Evolutionary conservation across 2,888 invertebrate genomes (phyloP).

Genomic region (Dynastes maya): DNA sequence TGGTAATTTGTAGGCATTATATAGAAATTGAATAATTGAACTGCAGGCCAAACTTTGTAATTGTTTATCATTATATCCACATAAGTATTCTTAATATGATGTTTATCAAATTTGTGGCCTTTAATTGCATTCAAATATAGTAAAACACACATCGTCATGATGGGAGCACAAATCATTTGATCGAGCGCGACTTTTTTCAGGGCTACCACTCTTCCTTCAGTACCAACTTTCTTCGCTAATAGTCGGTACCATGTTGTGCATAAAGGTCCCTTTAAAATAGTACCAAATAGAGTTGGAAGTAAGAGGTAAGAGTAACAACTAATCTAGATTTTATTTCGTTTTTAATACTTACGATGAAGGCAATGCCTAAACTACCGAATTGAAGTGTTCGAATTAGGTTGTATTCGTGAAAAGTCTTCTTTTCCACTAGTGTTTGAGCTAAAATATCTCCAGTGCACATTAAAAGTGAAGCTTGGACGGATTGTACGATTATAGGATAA

Average conservation of each 20-base stretch:
- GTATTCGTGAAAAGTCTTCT: conserved; percentile 70
- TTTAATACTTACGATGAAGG: conserved; percentile 74
- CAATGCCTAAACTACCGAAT: conserved; percentile 80
- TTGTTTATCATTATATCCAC: conserved; percentile 77
- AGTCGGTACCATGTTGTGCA: conserved; percentile 81
- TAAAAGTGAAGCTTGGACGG: conserved; percentile 78
- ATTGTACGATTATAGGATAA: conserved; percentile 74
- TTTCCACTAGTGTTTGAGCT: conserved; percentile 79
- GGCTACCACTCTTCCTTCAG: conserved; percentile 71
- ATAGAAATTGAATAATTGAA: conserved; percentile 89
- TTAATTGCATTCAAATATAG: conserved; percentile 75
- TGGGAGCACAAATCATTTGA: conserved; percentile 82
- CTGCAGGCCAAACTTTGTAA: conserved; percentile 88
- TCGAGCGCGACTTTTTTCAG: conserved; percentile 82
- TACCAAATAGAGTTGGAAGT: not conserved
- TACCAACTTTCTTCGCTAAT: conserved; percentile 76
- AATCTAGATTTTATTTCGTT: not conserved
- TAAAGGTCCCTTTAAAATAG: conserved; percentile 74
- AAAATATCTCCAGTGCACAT: conserved; percentile 86
- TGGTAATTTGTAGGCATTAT: conserved; percentile 88
- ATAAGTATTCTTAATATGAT: conserved; percentile 75
- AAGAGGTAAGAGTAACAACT: not conserved
- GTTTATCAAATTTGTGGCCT: conserved; percentile 72
- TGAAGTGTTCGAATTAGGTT: conserved; percentile 76
- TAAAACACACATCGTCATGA: conserved; percentile 77